A percentile compares a stretch with the other conserved stretches of the same genome.
Evolutionary conservation across 2,888 invertebrate species (phyloP).

Genomic region (Mechanitis messenoides): DNA sequence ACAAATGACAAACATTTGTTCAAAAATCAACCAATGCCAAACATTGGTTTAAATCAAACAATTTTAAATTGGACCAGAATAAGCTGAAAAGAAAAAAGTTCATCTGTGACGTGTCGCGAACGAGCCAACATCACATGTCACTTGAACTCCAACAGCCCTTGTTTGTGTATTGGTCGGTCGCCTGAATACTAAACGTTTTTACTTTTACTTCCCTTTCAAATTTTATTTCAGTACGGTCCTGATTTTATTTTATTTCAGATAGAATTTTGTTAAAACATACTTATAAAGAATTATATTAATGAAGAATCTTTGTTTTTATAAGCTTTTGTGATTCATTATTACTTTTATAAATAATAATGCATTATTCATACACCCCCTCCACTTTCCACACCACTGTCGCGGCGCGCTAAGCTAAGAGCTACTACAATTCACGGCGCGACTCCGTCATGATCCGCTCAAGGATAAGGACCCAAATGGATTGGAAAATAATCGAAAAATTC

Average conservation of each 20-base stretch:
- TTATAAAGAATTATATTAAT: too few species aligned
- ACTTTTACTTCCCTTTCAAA: slow-evolving; percentile 7
- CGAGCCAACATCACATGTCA: slow-evolving; percentile 37
- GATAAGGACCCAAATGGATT: too few species aligned
- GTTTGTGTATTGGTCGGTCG: slow-evolving; percentile 31
- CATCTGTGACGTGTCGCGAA: slow-evolving; percentile 35
- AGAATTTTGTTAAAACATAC: neutral
- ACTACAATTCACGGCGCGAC: too few species aligned
- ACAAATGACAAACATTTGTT: neutral
- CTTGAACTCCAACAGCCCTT: slow-evolving; percentile 30
- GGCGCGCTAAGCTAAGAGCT: too few species aligned
- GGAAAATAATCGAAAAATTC: too few species aligned
- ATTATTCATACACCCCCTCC: too few species aligned
- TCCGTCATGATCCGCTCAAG: too few species aligned
- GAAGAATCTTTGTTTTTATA: too few species aligned
- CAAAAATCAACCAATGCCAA: neutral
- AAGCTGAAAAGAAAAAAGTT: slow-evolving; percentile 25
- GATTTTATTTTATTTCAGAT: neutral
- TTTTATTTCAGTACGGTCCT: neutral
- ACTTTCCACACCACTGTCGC: too few species aligned
- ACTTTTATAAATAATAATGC: too few species aligned
- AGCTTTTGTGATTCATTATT: too few species aligned
- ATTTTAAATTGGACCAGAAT: slow-evolving; percentile 9
- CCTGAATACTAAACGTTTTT: slow-evolving; percentile 33
- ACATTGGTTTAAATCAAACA: slow-evolving; percentile 6